These are phyloP conservation scores for Silurus asotus DNA, from an alignment of 2,113 vertebrate species.

Conservation along the genomic window DNA sequence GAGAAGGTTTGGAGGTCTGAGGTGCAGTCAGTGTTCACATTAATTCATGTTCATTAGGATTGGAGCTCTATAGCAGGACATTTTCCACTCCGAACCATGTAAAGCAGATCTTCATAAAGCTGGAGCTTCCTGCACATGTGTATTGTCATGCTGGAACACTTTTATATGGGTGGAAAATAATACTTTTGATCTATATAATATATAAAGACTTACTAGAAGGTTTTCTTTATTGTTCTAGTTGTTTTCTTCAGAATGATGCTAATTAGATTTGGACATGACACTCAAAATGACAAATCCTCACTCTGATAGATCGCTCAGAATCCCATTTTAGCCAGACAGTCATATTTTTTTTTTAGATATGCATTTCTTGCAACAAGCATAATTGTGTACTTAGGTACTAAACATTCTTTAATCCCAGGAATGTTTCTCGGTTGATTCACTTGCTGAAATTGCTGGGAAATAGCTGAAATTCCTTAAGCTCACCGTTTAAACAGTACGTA, in stretches of 20 bases:
- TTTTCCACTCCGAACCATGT: too few relatives aligned
- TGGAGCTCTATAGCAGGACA: too few relatives aligned
- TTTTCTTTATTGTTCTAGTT: not conserved
- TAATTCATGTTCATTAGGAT: too few relatives aligned
- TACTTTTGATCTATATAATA: not conserved
- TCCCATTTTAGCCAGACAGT: too few relatives aligned
- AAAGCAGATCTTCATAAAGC: too few relatives aligned
- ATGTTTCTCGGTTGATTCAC: not conserved
- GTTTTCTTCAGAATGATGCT: not conserved
- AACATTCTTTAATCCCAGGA: not conserved
- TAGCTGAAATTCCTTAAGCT: constrained; percentile 14
- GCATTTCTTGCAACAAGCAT: not conserved
- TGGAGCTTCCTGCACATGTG: too few relatives aligned
- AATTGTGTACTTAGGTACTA: not conserved
- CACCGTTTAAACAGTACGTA: not conserved
- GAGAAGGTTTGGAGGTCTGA: too few relatives aligned
- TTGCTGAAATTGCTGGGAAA: not conserved
- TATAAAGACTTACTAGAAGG: too few relatives aligned
- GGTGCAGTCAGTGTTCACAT: too few relatives aligned
- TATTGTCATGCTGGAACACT: too few relatives aligned
- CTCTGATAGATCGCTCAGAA: not conserved
- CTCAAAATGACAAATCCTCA: not conserved
- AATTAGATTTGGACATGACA: not conserved
- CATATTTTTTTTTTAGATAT: not conserved
- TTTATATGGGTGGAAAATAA: too few relatives aligned